Evolutionary conservation across 2,113 vertebrate species (phyloP), one percentile per base, ranked within the genome.

Genomic region (Vireo altiloquus): DNA sequence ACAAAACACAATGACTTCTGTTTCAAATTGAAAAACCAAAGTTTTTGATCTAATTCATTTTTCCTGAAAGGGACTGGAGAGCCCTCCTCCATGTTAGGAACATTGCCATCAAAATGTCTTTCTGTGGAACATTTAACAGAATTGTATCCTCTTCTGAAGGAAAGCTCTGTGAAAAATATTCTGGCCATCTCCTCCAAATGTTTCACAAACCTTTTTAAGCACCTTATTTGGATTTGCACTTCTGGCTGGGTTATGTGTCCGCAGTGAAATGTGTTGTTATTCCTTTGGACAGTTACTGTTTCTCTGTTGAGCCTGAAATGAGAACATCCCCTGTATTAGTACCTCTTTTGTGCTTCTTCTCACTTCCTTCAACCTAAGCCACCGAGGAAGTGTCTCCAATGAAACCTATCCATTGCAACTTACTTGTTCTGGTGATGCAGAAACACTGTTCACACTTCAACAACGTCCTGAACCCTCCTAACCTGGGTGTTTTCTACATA

Each of bases 391-490:
- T 37, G 14, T 49, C 20, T 23, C 7, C 16, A 30, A 0, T 46
- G 63, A 82, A 90, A 77, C 16, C 49, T 76, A 21, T 52, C 42
- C 27, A 37, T 17, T 35, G 7, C 42, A 76, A 13, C 7, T 66
- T 54, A 15, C 10, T 66, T 66, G 14, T 76, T 69, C 54, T 59
- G 42, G n/a, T 87, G 57, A 17, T 78, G 42, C 50, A 65, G 75
- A 42, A 91, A 54, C 13, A 8, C 22, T 39, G 15, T 20, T 66
- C 23, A 11, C 21, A 3, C 47, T 46, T 49, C 24, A 88, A 54
- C 33, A 60, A 20, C 0, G 1, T 15, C 17, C 7, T 63, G 27
- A 44, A 21, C 1, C 0, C 66, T 64, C 14, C 49, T 64, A 21
- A 25, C 56, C 2, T 66, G 33, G 2, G 7, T 39, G 50, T 90